Evolutionary conservation across 2,113 vertebrate species (phyloP).

Genomic region (Forbesichthys papilliferus): DNA sequence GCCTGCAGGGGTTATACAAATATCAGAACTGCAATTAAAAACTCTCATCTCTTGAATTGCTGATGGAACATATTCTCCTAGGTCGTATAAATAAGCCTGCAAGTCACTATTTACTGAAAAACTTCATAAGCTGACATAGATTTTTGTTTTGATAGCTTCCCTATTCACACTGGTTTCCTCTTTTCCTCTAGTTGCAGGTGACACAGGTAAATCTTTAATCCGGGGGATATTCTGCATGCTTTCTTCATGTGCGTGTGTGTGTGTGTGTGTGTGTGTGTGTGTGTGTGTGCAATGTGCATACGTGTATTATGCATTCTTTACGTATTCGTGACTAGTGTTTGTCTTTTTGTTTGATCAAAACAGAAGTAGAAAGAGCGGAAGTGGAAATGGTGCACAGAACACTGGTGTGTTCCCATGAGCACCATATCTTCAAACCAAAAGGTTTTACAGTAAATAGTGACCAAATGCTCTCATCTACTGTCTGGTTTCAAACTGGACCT

Average conservation of each 20-base stretch:
- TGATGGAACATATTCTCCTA: too few species aligned
- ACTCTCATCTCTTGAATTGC: too few species aligned
- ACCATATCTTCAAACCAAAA: background rate
- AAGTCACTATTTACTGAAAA: too few species aligned
- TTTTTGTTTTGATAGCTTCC: conserved; percentile 2
- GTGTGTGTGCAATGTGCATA: background rate
- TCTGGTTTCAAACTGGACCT: too few species aligned
- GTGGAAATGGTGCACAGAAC: background rate
- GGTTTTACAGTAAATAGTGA: background rate
- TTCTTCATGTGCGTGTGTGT: conserved; percentile 5
- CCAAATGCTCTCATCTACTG: too few species aligned
- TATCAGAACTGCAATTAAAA: too few species aligned
- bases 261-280: conserved; percentile 3
- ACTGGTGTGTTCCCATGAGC: background rate
- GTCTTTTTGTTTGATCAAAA: background rate
- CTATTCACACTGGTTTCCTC: background rate
- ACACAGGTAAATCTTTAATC: background rate
- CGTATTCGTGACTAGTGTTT: background rate
- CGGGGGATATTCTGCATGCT: conserved; percentile 25
- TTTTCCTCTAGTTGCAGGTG: conserved; percentile 2
- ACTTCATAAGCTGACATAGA: background rate
- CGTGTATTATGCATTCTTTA: conserved; percentile 2
- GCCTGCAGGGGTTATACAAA: background rate
- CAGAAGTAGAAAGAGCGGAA: conserved; percentile 7
- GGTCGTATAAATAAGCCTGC: too few species aligned